Base-by-base conservation (phyloP, 2,888 invertebrate genomes). In the Tholera decimalis region DNA sequence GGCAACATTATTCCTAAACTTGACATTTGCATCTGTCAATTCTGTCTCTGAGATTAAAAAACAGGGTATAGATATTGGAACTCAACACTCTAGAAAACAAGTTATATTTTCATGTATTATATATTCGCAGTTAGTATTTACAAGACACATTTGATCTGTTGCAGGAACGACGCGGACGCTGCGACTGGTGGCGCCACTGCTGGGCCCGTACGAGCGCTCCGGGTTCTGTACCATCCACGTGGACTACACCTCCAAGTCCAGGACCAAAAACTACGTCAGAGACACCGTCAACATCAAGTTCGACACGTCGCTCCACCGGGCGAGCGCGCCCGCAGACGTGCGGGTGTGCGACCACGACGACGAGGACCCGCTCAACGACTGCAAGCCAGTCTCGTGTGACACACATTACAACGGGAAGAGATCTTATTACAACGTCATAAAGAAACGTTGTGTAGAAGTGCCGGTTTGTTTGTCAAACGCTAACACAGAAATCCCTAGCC, bases 351-450 rank as follows among this genome's bases (percentile, higher is more conserved):
- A 80, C 1, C 63, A 84, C 11, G 50, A 83, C 2, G 93, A 94
- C 22, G 88, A 93, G 79, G 92, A 94, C 50, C 91, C 93, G 1
- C 58, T 91, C 0, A 91, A 93, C 44, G 71, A 91, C 65, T 94
- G 94, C 65, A 85, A 85, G 7, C 92, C 92, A 59, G 93, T 94
- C 0, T 80, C 92, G 56, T 95, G 94, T 82, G 93, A 93, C 13
- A 71, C 74, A 4, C 83, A 86, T 86, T 93, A 94, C 69, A 94
- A 94, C 61, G 91, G 89, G 0, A 85, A 81, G 53, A 91, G 82
- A 51, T 79, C 91, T 0, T 84, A 85, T 82, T 93, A 79, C 53
- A 85, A 84, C 77, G 80, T 63, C 22, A 80, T 79, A 20, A 63
- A 76, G 3, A 90, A 87, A 65, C 83, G 87, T 58, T 95, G 95